These are phyloP conservation scores for Glyphotaelius pellucidus DNA, from an alignment of 2,888 invertebrate species.

Conservation along the genomic window DNA sequence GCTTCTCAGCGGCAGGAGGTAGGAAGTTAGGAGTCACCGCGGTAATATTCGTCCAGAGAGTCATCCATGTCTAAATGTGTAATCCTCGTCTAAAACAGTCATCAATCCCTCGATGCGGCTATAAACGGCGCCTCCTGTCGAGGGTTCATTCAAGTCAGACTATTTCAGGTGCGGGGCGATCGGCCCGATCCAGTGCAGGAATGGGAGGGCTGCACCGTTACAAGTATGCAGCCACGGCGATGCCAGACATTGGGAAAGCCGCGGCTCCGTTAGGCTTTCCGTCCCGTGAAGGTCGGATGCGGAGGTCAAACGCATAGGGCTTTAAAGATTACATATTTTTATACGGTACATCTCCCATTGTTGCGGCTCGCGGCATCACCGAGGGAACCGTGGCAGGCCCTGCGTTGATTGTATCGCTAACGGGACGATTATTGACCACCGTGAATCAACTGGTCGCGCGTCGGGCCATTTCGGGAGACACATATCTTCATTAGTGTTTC, in stretches of 20 bases:
- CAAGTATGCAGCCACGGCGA: not conserved
- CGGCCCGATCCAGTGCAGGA: not conserved
- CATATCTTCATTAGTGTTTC: conserved; percentile 31
- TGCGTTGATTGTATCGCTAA: not conserved
- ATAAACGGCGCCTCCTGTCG: conserved; percentile 9
- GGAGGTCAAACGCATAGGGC: not conserved
- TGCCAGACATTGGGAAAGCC: not conserved
- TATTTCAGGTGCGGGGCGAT: conserved; percentile 6
- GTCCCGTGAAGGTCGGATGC: conserved; percentile 1
- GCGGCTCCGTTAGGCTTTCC: not conserved
- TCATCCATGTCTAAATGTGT: conserved; percentile 22
- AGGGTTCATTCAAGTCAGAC: not conserved
- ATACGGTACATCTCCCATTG: not conserved
- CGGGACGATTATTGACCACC: not conserved
- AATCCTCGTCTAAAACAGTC: conserved; percentile 29
- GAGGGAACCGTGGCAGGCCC: not conserved
- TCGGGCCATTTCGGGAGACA: conserved; percentile 19
- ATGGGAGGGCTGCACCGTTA: not conserved
- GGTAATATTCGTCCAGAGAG: conserved; percentile 8
- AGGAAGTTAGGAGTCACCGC: not conserved
- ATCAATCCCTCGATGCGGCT: conserved; percentile 34
- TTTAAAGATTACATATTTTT: not conserved
- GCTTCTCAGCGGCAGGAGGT: not conserved
- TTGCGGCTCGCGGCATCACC: not conserved
- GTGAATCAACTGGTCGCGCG: not conserved